phyloP scores from a whole-genome alignment of 2,888 invertebrate genomes.

The Trimorus sp. region DNA sequence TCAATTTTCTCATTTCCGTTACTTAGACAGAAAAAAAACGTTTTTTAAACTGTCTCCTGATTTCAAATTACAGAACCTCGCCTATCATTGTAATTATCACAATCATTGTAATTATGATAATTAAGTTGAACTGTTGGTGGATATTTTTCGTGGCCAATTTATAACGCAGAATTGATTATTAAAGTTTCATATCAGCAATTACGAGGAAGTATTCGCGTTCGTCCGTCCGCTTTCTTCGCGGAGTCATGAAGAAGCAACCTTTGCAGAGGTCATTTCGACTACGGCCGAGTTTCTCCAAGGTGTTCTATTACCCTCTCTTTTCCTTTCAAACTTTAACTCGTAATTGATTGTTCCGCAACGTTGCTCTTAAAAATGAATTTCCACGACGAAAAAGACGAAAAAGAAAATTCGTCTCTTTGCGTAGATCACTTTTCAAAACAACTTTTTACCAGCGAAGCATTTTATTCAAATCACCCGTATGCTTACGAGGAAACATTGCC shows the following conservation, averaged over 20 bases:
- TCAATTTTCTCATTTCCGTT: too few relatives aligned
- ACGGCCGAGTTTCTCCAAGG: constrained; percentile 78
- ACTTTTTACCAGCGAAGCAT: too few relatives aligned
- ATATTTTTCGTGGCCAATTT: background rate
- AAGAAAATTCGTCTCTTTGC: background rate
- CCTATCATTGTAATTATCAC: too few relatives aligned
- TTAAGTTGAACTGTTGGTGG: background rate
- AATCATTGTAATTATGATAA: background rate
- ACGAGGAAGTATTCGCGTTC: constrained; percentile 56
- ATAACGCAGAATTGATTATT: constrained; percentile 7
- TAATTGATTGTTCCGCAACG: constrained; percentile 56
- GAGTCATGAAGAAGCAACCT: constrained; percentile 75
- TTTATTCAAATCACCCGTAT: too few relatives aligned
- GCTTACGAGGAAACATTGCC: too few relatives aligned
- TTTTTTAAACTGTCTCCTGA: too few relatives aligned
- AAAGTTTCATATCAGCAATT: constrained; percentile 44
- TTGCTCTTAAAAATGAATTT: constrained; percentile 44
- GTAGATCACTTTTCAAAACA: too few relatives aligned
- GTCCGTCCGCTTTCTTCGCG: constrained; percentile 77
- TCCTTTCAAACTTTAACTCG: constrained; percentile 45
- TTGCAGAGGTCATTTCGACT: constrained; percentile 76
- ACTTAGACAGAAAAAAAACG: too few relatives aligned
- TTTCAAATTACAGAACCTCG: too few relatives aligned
- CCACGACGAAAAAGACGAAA: background rate
- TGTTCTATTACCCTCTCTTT: constrained; percentile 61